Evolutionary conservation across 1,140 invertebrate genomes (phyloP).

Genomic region (Aphidius gifuensis): DNA sequence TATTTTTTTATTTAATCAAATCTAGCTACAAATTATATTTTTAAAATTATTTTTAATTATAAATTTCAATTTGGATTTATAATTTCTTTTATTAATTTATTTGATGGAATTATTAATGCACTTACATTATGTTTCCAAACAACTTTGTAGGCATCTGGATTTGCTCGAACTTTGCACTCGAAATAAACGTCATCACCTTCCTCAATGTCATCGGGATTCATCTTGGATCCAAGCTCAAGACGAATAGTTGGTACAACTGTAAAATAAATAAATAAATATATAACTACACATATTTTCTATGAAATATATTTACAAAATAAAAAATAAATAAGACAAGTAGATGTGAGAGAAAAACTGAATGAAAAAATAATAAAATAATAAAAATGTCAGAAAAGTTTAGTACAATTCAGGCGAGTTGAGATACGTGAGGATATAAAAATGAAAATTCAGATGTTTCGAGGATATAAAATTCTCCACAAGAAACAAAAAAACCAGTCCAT

Average conservation of each 20-base stretch:
- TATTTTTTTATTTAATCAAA: too few relatives aligned
- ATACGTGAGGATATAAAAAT: too few relatives aligned
- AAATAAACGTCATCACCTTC: conserved; percentile 90
- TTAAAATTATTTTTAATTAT: background rate
- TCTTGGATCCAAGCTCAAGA: conserved; percentile 74
- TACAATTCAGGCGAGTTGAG: too few relatives aligned
- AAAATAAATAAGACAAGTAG: too few relatives aligned
- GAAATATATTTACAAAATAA: background rate
- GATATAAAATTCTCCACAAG: too few relatives aligned
- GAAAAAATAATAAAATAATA: too few relatives aligned
- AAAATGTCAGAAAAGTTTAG: too few relatives aligned
- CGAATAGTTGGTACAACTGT: conserved; percentile 73
- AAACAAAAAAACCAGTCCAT: too few relatives aligned
- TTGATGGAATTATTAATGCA: conserved; percentile 36
- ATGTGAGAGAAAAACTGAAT: too few relatives aligned
- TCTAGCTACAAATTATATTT: background rate
- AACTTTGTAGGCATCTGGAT: conserved; percentile 83
- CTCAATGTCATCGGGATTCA: conserved; percentile 84
- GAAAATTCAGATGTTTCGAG: too few relatives aligned
- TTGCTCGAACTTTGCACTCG: conserved; percentile 81
- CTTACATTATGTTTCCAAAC: conserved; percentile 90
- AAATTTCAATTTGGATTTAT: background rate
- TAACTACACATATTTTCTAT: background rate
- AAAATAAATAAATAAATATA: conserved; percentile 43
- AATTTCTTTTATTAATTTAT: background rate